These are phyloP conservation scores for Hycleus cichorii DNA, from an alignment of 1,140 invertebrate genomes.

Conservation along the genomic window DNA sequence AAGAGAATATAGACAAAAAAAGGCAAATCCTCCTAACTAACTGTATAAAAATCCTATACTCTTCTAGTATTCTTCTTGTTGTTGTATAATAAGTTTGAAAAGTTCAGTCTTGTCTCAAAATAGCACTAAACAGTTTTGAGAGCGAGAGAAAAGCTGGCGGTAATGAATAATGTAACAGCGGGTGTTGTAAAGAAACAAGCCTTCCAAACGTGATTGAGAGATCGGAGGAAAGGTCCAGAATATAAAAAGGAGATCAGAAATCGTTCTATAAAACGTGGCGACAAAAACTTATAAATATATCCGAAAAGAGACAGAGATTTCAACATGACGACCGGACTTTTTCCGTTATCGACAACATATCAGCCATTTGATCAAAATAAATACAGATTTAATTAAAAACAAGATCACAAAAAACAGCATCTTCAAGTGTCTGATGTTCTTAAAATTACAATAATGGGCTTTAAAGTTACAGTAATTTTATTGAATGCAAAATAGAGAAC, in stretches of 20 bases:
- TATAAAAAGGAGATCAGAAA: constrained; percentile 41
- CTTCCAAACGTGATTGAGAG: constrained; percentile 37
- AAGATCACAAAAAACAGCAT: no score
- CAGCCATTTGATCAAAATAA: no score
- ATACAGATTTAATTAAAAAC: no score
- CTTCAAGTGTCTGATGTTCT: no score
- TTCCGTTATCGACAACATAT: no score
- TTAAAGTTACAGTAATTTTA: no score
- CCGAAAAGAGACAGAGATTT: constrained; percentile 14
- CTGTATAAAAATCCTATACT: no score
- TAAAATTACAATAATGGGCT: no score
- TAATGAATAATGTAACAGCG: constrained; percentile 40
- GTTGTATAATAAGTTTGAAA: not conserved
- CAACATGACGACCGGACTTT: not conserved
- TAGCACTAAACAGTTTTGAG: constrained; percentile 22
- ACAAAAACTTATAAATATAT: constrained; percentile 40
- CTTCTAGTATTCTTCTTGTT: no score
- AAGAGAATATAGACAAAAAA: no score
- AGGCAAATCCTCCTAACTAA: no score
- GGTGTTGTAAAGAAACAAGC: constrained; percentile 38
- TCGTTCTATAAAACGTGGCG: constrained; percentile 33
- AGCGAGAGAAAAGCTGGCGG: constrained; percentile 21
- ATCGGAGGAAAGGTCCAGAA: constrained; percentile 36
- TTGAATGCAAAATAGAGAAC: no score
- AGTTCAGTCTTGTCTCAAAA: constrained; percentile 19